Conservation (phyloP, 2,113 vertebrate genomes). For the Syngnathus scovelli region DNA sequence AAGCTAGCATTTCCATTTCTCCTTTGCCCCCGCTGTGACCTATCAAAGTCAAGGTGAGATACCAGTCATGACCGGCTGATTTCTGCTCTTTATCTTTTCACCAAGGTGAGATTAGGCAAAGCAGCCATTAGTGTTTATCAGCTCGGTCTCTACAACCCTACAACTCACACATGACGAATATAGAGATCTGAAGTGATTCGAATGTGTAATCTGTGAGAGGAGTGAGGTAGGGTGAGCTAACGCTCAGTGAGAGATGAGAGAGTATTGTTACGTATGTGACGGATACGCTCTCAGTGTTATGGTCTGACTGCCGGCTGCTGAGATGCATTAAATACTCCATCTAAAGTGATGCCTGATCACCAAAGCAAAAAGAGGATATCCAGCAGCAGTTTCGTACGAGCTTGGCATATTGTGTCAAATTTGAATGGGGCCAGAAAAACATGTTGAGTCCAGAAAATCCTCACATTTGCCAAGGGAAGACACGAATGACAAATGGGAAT, state of each 20-base stretch:
- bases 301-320: constrained; percentile 37
- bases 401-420: constrained; percentile 4
- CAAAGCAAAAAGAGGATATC: constrained; percentile 29
- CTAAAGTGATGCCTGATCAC: constrained; percentile 31
- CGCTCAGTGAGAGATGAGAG: constrained; percentile 36
- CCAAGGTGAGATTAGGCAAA: constrained; percentile 28
- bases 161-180: constrained; percentile 56
- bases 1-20: constrained; percentile 22
- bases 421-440: constrained; percentile 3
- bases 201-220: constrained; percentile 51
- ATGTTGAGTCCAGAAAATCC: constrained; percentile 3
- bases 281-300: constrained; percentile 38
- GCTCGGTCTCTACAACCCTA: constrained; percentile 25
- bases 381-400: not conserved
- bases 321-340: constrained; percentile 30
- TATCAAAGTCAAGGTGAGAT: constrained; percentile 47
- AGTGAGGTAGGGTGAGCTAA: constrained; percentile 9
- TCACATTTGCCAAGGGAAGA: constrained; percentile 22
- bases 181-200: constrained; percentile 49
- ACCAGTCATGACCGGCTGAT: constrained; percentile 35
- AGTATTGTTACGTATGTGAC: constrained; percentile 46
- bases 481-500: not conserved
- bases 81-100: constrained; percentile 16
- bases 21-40: constrained; percentile 41
- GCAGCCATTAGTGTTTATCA: constrained; percentile 33